A percentile compares a stretch with the other conserved stretches of the same genome.
Evolutionary conservation across 1,140 invertebrate genomes (phyloP).

Genomic region (Brachionus plicatilis): DNA sequence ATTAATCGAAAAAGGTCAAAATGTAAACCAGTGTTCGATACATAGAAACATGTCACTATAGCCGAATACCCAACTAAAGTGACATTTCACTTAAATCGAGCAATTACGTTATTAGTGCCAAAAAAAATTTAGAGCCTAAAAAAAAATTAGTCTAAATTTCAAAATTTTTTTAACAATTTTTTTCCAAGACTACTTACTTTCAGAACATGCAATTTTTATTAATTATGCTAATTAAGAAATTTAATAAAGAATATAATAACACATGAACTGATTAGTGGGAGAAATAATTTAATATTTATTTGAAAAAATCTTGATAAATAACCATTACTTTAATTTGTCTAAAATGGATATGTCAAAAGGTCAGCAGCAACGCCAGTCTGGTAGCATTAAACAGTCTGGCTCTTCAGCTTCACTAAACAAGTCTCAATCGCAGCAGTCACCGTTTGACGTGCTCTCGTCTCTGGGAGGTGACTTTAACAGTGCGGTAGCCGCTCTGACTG

Average conservation of each 20-base stretch:
- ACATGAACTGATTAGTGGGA: background rate
- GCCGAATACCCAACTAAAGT: no score
- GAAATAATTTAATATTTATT: background rate
- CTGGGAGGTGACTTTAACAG: background rate
- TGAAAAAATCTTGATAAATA: background rate
- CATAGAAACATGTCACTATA: no score
- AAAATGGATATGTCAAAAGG: background rate
- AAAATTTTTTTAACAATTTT: no score
- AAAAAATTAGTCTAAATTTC: no score
- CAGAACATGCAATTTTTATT: background rate
- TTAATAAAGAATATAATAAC: background rate
- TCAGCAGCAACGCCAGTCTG: background rate
- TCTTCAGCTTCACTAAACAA: background rate
- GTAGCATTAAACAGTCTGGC: background rate
- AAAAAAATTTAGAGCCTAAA: no score
- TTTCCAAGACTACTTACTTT: background rate
- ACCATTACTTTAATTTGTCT: background rate
- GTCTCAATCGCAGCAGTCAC: background rate
- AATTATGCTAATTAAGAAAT: background rate
- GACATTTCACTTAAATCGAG: no score
- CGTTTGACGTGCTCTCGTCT: background rate
- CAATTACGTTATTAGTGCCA: no score
- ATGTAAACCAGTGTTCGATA: no score
- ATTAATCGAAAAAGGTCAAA: no score
- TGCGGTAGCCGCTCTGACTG: constrained; percentile 3